Conservation (phyloP, 1,140 invertebrate species). For the Procambarus clarkii region DNA sequence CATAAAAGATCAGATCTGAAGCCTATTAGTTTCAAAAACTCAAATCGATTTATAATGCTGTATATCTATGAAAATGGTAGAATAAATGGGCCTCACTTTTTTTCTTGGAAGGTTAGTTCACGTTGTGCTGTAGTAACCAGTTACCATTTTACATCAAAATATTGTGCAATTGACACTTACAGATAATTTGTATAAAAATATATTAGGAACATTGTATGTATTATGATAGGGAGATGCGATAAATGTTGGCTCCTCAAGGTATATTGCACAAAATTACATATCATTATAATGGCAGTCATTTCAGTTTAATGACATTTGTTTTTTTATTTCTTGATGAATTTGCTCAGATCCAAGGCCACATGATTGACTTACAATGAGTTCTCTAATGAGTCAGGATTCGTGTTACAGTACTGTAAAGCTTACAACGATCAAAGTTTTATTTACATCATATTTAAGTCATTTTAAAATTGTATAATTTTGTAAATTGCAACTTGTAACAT, state of each 20-base stretch:
- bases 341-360: conserved; percentile 11
- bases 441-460: neutral
- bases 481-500: neutral
- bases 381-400: neutral
- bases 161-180: conserved; percentile 27
- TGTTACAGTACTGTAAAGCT: neutral
- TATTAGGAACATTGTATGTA: conserved; percentile 36
- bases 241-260: conserved; percentile 14
- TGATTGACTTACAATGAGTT: neutral
- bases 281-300: neutral
- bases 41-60: neutral
- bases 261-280: conserved; percentile 39
- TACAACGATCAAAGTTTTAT: too few relatives aligned
- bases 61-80: neutral
- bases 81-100: neutral
- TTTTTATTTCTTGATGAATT: neutral
- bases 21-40: neutral
- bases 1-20: neutral
- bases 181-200: conserved; percentile 1
- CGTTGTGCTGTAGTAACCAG: conserved; percentile 1
- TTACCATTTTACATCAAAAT: conserved; percentile 7
- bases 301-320: neutral
- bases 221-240: conserved; percentile 12
- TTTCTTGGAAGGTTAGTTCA: conserved; percentile 14
- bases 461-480: neutral